phyloP scores from a whole-genome alignment of 2,797 vertebrate genomes.

The Alcedo atthis region DNA sequence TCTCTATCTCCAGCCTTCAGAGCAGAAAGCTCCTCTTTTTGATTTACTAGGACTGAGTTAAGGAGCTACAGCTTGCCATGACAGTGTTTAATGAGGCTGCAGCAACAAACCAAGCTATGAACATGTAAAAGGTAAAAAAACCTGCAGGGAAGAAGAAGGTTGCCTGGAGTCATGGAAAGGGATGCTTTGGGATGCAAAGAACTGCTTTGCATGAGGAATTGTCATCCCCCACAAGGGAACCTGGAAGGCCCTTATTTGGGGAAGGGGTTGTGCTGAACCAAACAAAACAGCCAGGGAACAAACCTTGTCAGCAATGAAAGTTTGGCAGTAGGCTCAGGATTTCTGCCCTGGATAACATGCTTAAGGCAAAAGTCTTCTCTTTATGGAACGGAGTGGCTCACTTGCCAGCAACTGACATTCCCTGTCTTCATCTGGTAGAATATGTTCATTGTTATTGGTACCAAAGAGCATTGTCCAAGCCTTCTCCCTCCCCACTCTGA shows the following conservation, averaged over 20 bases:
- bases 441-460: neutral
- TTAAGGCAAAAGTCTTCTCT: conserved; percentile 1
- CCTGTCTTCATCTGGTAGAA: conserved; percentile 13
- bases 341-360: neutral
- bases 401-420: conserved; percentile 9
- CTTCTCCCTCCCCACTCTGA: neutral
- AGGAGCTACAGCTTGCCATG: conserved; percentile 53
- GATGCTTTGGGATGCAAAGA: conserved; percentile 3
- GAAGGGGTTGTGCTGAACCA: neutral
- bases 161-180: conserved; percentile 21
- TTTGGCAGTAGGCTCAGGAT: neutral
- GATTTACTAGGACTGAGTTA: conserved; percentile 39
- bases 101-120: neutral
- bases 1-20: conserved; percentile 48
- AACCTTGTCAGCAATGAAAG: neutral
- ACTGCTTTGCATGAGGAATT: neutral
- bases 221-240: neutral
- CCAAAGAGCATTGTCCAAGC: conserved; percentile 4
- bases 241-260: neutral
- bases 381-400: neutral
- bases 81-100: conserved; percentile 5
- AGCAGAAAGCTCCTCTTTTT: conserved; percentile 38
- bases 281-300: neutral
- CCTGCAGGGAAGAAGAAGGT: neutral
- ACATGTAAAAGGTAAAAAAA: conserved; percentile 19